phyloP scores from a whole-genome alignment of 2,888 invertebrate genomes.

The Oscheius sp. region DNA sequence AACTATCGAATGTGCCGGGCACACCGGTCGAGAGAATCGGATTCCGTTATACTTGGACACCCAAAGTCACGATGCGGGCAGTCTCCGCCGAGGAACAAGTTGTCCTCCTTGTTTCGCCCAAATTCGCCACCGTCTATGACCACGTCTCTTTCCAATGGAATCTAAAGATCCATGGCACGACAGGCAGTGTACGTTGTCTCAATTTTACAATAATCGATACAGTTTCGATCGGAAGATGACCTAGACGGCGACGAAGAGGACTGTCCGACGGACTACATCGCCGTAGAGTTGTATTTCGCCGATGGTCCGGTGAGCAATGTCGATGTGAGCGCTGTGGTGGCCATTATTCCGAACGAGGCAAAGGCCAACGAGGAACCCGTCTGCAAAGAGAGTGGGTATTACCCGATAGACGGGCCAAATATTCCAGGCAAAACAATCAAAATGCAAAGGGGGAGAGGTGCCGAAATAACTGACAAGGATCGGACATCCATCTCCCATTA shows the following conservation, averaged over 20 bases:
- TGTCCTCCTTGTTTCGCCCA: conserved; percentile 70
- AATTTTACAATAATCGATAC: no score
- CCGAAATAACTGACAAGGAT: conserved; percentile 64
- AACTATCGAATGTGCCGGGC: not conserved
- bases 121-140: conserved; percentile 71
- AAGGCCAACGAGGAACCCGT: conserved; percentile 4
- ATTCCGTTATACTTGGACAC: conserved; percentile 25
- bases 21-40: conserved; percentile 11
- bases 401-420: not conserved
- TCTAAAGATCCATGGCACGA: conserved; percentile 65
- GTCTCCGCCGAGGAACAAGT: conserved; percentile 52
- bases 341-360: conserved; percentile 17
- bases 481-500: conserved; percentile 53
- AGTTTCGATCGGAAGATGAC: conserved; percentile 38
- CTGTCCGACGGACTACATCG: conserved; percentile 62
- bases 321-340: conserved; percentile 36
- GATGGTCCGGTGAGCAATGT: conserved; percentile 66
- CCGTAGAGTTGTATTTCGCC: conserved; percentile 69
- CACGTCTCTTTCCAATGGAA: conserved; percentile 72
- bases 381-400: conserved; percentile 32
- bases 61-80: conserved; percentile 47
- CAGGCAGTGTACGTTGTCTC: conserved; percentile 50
- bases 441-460: conserved; percentile 57
- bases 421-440: conserved; percentile 42
- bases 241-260: conserved; percentile 46